These are phyloP conservation scores for Manduca sexta DNA, from an alignment of 1,140 invertebrate genomes.

Conservation along the genomic window DNA sequence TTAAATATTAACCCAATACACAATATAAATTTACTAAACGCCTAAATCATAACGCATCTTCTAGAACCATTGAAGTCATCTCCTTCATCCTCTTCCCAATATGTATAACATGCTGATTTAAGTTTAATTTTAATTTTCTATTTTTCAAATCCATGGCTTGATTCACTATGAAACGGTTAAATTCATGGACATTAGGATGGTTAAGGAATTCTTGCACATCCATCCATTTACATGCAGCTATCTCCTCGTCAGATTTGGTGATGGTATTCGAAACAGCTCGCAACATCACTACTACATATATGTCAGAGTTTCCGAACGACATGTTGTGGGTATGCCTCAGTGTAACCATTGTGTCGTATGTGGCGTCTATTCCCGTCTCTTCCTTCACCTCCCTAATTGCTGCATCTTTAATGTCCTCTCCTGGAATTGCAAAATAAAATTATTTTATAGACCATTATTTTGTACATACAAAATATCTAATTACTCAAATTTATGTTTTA, in stretches of 20 bases:
- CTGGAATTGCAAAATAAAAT: conserved; percentile 63
- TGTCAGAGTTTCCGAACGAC: conserved; percentile 87
- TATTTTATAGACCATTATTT: too few relatives aligned
- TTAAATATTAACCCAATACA: too few relatives aligned
- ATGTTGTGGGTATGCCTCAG: conserved; percentile 82
- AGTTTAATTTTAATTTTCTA: conserved; percentile 74
- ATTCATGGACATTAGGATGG: conserved; percentile 82
- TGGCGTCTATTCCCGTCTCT: conserved; percentile 87
- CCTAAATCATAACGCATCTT: conserved; percentile 27
- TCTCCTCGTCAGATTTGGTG: conserved; percentile 82
- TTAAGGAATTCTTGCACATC: conserved; percentile 82
- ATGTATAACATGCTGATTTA: conserved; percentile 35
- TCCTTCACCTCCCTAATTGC: conserved; percentile 89
- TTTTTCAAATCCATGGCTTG: conserved; percentile 79
- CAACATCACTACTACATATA: conserved; percentile 86
- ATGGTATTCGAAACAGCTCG: conserved; percentile 79
- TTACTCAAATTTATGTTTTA: too few relatives aligned
- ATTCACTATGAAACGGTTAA: conserved; percentile 80
- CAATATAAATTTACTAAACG: too few relatives aligned
- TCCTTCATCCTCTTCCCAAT: conserved; percentile 32
- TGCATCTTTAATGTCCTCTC: conserved; percentile 86
- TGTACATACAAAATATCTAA: too few relatives aligned
- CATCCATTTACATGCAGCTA: conserved; percentile 89
- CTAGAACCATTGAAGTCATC: conserved; percentile 43
- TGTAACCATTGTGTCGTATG: conserved; percentile 84